phyloP scores from a whole-genome alignment of 2,113 vertebrate genomes.

The Connochaetes taurinus region DNA sequence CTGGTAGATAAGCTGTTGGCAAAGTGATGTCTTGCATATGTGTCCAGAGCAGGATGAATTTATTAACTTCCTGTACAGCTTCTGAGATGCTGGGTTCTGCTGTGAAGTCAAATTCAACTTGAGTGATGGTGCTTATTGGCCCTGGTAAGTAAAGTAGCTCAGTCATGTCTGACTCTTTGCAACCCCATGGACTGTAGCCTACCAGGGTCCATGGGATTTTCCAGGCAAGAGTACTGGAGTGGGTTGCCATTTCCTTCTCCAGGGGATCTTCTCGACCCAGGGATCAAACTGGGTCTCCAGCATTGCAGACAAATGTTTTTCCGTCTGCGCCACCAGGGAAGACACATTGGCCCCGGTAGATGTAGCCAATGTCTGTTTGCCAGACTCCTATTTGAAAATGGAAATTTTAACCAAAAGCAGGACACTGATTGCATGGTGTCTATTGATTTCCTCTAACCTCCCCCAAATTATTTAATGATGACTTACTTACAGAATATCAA shows the following conservation, averaged over 20 bases:
- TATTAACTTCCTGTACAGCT: background rate
- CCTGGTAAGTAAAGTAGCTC: background rate
- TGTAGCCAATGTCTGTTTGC: background rate
- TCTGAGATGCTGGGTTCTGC: background rate
- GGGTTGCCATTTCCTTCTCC: no score
- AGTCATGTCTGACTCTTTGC: no score
- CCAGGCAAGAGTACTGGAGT: no score
- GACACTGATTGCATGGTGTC: background rate
- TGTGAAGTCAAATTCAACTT: background rate
- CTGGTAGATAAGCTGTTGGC: background rate
- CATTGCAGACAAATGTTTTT: no score
- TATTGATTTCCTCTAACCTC: background rate
- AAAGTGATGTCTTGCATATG: background rate
- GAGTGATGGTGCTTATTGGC: background rate
- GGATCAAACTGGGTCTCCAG: no score
- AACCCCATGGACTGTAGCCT: no score
- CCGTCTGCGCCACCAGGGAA: no score
- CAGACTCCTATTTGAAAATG: slow-evolving; percentile 25
- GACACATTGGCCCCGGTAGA: background rate
- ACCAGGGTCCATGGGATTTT: no score
- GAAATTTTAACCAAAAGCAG: slow-evolving; percentile 43
- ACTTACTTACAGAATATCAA: background rate
- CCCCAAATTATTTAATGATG: background rate
- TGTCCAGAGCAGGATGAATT: background rate
- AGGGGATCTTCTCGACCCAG: no score